These are phyloP conservation scores for Cryptosula pallasiana DNA, from an alignment of 2,888 invertebrate species.

Conservation along the genomic window DNA sequence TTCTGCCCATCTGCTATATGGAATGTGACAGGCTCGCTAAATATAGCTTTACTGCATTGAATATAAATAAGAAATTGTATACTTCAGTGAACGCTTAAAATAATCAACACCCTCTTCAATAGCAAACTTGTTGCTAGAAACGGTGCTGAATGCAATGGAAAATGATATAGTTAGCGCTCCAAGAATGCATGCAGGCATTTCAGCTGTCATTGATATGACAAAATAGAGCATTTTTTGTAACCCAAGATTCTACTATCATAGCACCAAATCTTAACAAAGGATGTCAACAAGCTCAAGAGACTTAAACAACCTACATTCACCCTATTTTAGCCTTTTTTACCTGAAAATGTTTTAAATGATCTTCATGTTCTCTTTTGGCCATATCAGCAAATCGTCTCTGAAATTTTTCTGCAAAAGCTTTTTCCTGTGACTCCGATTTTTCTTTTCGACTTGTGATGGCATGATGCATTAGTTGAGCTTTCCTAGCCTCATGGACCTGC, in stretches of 20 bases:
- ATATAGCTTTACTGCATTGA: neutral
- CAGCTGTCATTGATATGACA: no score
- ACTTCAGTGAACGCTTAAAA: neutral
- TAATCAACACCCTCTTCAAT: neutral
- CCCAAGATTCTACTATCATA: no score
- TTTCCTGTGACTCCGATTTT: slow-evolving; percentile 39
- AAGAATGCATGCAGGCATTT: no score
- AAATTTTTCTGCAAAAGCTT: slow-evolving; percentile 38
- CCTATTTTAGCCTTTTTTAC: slow-evolving; percentile 31
- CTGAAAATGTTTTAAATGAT: slow-evolving; percentile 49
- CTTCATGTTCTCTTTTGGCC: slow-evolving; percentile 43
- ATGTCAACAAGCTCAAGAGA: no score
- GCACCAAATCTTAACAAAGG: no score
- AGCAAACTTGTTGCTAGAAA: neutral
- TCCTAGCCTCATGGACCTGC: slow-evolving; percentile 41
- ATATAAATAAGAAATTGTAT: neutral
- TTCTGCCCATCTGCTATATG: neutral
- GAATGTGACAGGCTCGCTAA: slow-evolving; percentile 13
- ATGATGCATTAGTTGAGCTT: slow-evolving; percentile 33
- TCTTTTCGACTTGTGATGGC: slow-evolving; percentile 37
- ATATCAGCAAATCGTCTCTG: slow-evolving; percentile 38
- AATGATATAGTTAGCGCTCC: no score
- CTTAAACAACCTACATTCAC: no score
- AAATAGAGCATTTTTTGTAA: no score
- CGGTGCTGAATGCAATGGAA: no score